Evolutionary conservation across 1,140 invertebrate genomes (phyloP).

Genomic region (Scaptomyza hsui): DNA sequence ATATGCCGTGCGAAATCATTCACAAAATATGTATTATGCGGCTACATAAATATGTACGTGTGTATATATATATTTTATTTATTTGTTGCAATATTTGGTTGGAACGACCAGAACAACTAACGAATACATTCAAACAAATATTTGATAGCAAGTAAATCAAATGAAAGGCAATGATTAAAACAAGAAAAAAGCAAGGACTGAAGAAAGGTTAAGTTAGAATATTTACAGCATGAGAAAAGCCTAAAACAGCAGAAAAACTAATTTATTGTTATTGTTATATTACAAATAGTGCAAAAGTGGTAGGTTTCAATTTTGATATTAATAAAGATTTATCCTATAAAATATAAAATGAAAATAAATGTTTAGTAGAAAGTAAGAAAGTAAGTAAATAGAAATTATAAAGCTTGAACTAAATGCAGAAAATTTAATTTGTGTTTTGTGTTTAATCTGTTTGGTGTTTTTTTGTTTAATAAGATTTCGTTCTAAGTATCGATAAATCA

Average conservation of each 20-base stretch:
- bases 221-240: background rate
- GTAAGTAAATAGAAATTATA: too few relatives aligned
- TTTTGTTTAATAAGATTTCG: too few relatives aligned
- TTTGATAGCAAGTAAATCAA: conserved; percentile 15
- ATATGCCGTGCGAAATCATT: conserved; percentile 36
- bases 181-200: background rate
- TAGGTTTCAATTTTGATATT: too few relatives aligned
- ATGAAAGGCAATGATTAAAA: conserved; percentile 7
- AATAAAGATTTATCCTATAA: too few relatives aligned
- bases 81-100: conserved; percentile 24
- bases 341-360: too few relatives aligned
- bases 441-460: too few relatives aligned
- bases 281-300: too few relatives aligned
- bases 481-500: background rate
- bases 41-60: conserved; percentile 5
- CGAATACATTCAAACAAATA: background rate
- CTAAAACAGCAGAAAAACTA: background rate
- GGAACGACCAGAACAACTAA: conserved; percentile 14
- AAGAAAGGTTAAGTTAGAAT: conserved; percentile 6
- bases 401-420: too few relatives aligned
- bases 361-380: too few relatives aligned
- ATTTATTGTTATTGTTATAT: background rate
- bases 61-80: background rate
- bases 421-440: too few relatives aligned
- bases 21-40: background rate